Evolutionary conservation across 2,113 vertebrate genomes (phyloP), one percentile per base, ranked within the genome.

Genomic region (Podarcis raffonei): DNA sequence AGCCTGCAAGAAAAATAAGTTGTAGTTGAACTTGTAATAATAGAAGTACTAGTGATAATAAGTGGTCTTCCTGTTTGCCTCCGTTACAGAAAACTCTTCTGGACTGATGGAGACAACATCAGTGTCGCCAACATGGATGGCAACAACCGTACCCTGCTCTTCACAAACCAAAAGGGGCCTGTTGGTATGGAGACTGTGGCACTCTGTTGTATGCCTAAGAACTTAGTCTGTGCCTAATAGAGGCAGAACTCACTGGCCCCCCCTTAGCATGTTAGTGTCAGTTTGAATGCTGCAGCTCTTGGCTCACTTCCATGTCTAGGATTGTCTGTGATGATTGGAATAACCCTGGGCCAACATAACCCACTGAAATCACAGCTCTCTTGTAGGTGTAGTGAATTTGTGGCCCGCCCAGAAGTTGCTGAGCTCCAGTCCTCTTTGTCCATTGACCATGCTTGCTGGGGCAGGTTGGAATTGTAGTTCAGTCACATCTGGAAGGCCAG

Each of bases 41-140:
- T 62, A 62, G 59, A 9, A 62, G 59, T 62, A 18, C 13, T 62
- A 62, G 13, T 62, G 13, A 62, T 62, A 62, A 62, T 62, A 62
- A 88, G 66, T 68, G 30, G 77, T 1, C 42, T 80, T 57, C 15
- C 72, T 77, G 0, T 1, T 48, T 35, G 4, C 42, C 25, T 30
- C 9, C 16, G 0, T 1, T 84, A 4, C 92, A 99, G 99, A 88
- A 99, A 99, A 91, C 97, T 99, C 1, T 99, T 98, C 94, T 99
- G 99, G 99, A 99, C 98, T 0, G 99, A 99, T 0, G 98, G 99
- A 1, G 98, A 99, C 95, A 99, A 98, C 94, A 98, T 99, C 96
- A 99, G 97, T 48, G 96, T 98, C 96, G 98, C 98, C 92, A 99
- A 99, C 95, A 99, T 98, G 98, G 99, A 99, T 0, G 99, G 99